Percentiles rank a stretch among this genome's conserved stretches.
These are phyloP conservation scores for Indicator maculatus DNA, from an alignment of 2,113 vertebrate species.

Conservation along the genomic window DNA sequence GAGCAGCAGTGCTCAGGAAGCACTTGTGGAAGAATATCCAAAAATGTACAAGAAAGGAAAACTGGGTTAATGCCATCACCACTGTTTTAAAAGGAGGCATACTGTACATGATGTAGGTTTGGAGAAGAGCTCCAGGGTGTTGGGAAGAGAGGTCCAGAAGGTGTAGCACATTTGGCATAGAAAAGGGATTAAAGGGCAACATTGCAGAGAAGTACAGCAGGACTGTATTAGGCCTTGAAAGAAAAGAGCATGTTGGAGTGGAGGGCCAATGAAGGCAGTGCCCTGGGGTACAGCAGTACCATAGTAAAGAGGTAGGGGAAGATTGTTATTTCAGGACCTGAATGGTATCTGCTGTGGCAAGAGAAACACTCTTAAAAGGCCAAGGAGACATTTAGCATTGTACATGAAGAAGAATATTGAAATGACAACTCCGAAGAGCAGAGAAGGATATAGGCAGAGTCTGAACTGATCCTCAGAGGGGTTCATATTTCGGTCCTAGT, in stretches of 20 bases:
- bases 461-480: not conserved
- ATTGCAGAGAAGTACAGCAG: not conserved
- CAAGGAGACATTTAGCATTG: not conserved
- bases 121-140: not conserved
- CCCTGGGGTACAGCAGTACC: accelerated
- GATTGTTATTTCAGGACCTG: not conserved
- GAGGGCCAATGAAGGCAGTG: not conserved
- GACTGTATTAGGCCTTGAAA: not conserved
- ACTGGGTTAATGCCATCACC: not conserved
- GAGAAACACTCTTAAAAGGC: not conserved
- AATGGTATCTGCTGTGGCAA: not conserved
- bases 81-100: not conserved
- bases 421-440: not conserved
- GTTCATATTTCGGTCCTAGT: not conserved
- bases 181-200: not conserved
- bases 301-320: not conserved
- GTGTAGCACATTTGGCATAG: not conserved
- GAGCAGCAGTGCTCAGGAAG: not conserved
- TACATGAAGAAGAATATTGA: not conserved
- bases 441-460: not conserved
- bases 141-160: not conserved
- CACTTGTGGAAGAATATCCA: not conserved
- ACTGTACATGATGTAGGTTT: not conserved
- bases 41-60: not conserved
- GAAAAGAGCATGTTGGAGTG: not conserved